phyloP scores from a whole-genome alignment of 2,888 invertebrate species.

The Melanotus villosus region DNA sequence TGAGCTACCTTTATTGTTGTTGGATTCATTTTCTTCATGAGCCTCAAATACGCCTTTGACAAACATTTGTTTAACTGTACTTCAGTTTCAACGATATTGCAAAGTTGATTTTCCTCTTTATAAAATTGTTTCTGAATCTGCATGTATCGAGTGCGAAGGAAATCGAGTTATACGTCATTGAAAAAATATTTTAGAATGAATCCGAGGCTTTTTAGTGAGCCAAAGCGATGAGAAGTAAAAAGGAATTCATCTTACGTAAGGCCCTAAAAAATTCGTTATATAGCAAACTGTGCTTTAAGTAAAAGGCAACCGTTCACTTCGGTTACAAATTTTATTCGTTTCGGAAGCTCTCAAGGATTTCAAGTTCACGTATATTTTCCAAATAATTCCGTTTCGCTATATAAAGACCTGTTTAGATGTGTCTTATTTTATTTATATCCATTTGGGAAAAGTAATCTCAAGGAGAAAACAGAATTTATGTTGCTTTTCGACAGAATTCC shows the following conservation, averaged over 20 bases:
- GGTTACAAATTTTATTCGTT: background rate
- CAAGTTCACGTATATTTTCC: constrained; percentile 14
- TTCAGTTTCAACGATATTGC: too few species aligned
- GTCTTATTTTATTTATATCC: constrained; percentile 36
- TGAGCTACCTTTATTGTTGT: too few species aligned
- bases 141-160: too few species aligned
- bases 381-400: constrained; percentile 12
- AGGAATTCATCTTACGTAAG: background rate
- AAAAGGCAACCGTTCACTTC: background rate
- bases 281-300: background rate
- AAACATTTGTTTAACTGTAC: too few species aligned
- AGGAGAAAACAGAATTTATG: constrained; percentile 30
- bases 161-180: too few species aligned
- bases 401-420: constrained; percentile 21
- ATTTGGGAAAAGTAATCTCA: constrained; percentile 32
- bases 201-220: background rate
- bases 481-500: constrained; percentile 34
- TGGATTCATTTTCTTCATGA: too few species aligned
- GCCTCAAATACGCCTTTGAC: too few species aligned
- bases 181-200: background rate
- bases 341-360: background rate
- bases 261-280: background rate
- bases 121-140: too few species aligned
- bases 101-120: too few species aligned
- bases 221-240: background rate